A percentile compares a stretch with the other conserved stretches of the same genome.
Conservation (phyloP, 2,888 invertebrate genomes). For the Perizoma flavofasciatum region DNA sequence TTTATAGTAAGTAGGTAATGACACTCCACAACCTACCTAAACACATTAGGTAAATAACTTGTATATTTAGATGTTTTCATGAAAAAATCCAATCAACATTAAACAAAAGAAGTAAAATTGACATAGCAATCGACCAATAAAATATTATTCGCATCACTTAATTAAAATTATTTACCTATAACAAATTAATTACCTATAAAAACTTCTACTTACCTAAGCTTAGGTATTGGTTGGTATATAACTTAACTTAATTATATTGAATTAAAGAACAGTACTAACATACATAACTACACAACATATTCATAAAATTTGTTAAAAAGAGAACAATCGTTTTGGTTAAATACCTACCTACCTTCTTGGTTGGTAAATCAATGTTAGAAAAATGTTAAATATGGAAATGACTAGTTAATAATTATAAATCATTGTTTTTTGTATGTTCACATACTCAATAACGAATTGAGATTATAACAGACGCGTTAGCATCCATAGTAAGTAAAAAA, state of each 20-base stretch:
- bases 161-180: background rate
- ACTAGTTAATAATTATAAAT: slow-evolving; percentile 48
- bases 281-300: slow-evolving; percentile 62
- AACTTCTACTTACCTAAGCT: slow-evolving; percentile 4
- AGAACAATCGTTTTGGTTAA: slow-evolving; percentile 81
- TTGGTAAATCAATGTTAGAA: slow-evolving; percentile 56
- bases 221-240: slow-evolving; percentile 52
- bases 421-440: too few species aligned
- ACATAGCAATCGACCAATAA: slow-evolving; percentile 5
- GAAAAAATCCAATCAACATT: slow-evolving; percentile 14
- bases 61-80: background rate
- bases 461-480: too few species aligned
- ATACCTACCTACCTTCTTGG: slow-evolving; percentile 35
- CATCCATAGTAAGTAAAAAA: too few species aligned
- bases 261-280: slow-evolving; percentile 65
- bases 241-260: slow-evolving; percentile 48
- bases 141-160: slow-evolving; percentile 17
- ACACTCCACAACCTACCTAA: background rate
- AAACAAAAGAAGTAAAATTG: slow-evolving; percentile 20
- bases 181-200: background rate
- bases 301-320: slow-evolving; percentile 79
- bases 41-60: slow-evolving; percentile 3
- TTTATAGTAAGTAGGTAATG: background rate
- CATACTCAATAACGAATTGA: too few species aligned
- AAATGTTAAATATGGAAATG: slow-evolving; percentile 45